Percentiles rank a stretch among this genome's conserved stretches.
These are phyloP conservation scores for Nilaparvata lugens DNA, from an alignment of 1,140 invertebrate species.

Conservation along the genomic window DNA sequence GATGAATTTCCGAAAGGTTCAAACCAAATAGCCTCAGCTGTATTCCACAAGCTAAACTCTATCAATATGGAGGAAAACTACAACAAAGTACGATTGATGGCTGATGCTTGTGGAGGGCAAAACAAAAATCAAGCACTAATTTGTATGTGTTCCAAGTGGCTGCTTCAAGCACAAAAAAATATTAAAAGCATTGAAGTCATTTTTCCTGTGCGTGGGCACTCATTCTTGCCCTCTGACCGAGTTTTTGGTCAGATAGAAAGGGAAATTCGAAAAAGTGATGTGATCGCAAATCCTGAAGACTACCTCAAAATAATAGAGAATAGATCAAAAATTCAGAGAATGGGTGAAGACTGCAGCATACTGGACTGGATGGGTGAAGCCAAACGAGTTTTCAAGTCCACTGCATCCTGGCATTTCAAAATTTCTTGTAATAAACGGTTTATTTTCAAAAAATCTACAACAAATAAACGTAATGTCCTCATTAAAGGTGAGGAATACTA, in stretches of 20 bases:
- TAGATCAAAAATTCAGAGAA: neutral
- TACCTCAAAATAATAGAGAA: neutral
- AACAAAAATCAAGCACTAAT: conserved; percentile 2
- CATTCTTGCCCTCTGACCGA: neutral
- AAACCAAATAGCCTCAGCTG: neutral
- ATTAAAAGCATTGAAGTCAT: neutral
- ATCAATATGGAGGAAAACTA: neutral
- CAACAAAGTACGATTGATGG: conserved; percentile 1
- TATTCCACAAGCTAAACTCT: conserved; percentile 6
- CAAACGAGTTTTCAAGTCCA: neutral
- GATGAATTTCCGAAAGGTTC: conserved; percentile 1
- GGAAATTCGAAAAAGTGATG: neutral
- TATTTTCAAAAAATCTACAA: too few species aligned
- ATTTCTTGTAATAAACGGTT: neutral
- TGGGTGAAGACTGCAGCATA: neutral
- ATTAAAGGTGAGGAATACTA: too few species aligned
- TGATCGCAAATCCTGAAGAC: neutral
- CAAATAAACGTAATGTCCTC: too few species aligned
- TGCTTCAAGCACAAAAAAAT: neutral
- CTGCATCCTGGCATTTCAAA: neutral
- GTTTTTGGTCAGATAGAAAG: neutral
- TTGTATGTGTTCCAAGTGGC: conserved; percentile 8
- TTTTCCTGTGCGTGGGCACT: too few species aligned
- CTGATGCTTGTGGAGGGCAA: conserved; percentile 9
- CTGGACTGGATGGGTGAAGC: neutral